phyloP scores from a whole-genome alignment of 2,113 vertebrate genomes.

The Chaetodon auriga region DNA sequence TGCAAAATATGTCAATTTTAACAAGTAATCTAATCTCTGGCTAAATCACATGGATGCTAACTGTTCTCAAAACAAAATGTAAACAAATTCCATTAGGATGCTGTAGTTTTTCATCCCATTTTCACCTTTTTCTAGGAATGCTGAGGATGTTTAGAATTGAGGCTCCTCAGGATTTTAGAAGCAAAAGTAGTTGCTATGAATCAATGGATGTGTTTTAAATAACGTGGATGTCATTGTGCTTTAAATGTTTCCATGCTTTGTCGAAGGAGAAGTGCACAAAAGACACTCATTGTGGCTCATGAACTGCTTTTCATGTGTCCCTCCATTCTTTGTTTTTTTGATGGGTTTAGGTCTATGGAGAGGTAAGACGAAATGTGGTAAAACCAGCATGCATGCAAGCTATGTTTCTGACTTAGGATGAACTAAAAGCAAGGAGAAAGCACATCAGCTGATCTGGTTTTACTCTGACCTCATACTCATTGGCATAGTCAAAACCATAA shows the following conservation, averaged over 20 bases:
- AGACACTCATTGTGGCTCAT: constrained; percentile 80
- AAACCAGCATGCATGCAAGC: constrained; percentile 82
- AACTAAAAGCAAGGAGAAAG: constrained; percentile 29
- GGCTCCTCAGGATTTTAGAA: background rate
- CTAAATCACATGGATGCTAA: background rate
- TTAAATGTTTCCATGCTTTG: constrained; percentile 36
- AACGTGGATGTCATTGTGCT: background rate
- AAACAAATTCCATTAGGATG: background rate
- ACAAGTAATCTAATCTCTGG: constrained; percentile 31
- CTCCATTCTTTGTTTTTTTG: constrained; percentile 89
- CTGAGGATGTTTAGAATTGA: background rate
- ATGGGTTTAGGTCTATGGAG: constrained; percentile 93
- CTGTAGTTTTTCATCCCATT: background rate
- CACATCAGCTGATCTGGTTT: constrained; percentile 27
- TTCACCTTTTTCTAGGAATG: background rate
- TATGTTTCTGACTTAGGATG: constrained; percentile 35
- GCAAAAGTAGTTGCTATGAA: background rate
- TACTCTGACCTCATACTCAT: constrained; percentile 22
- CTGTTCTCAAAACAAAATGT: background rate
- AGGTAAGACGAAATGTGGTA: constrained; percentile 91
- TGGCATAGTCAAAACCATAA: constrained; percentile 32
- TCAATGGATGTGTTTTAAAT: background rate
- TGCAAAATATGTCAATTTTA: constrained; percentile 23
- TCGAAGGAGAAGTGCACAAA: constrained; percentile 9
- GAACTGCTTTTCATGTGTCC: constrained; percentile 90